Evolutionary conservation across 1,140 invertebrate species (phyloP).

Genomic region (Drosophila virilis): DNA sequence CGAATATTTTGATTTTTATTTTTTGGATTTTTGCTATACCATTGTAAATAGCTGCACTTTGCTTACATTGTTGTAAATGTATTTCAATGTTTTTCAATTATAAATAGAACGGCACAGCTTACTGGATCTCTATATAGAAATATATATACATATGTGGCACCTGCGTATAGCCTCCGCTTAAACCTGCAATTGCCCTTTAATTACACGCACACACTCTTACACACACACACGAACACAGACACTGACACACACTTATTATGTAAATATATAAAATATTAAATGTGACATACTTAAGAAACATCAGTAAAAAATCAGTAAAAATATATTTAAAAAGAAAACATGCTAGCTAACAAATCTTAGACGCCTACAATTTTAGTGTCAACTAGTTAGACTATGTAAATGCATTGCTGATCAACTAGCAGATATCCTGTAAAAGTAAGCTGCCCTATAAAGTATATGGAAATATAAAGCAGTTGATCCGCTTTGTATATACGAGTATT

Average conservation of each 20-base stretch:
- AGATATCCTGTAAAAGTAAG: constrained; percentile 1
- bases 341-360: constrained; percentile 56
- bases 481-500: constrained; percentile 20
- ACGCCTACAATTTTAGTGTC: constrained; percentile 56
- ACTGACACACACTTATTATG: constrained; percentile 43
- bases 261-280: constrained; percentile 54
- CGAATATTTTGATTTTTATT: constrained; percentile 6
- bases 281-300: constrained; percentile 42
- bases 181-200: constrained; percentile 35
- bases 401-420: constrained; percentile 46
- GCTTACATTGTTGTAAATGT: constrained; percentile 28
- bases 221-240: constrained; percentile 34
- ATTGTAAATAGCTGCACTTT: constrained; percentile 60
- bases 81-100: constrained; percentile 27
- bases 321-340: constrained; percentile 20
- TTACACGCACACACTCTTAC: constrained; percentile 23
- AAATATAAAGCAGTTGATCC: neutral
- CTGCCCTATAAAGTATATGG: neutral
- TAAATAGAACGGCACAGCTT: constrained; percentile 53
- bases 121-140: constrained; percentile 22
- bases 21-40: constrained; percentile 8
- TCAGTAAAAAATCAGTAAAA: constrained; percentile 78
- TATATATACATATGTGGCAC: constrained; percentile 44
- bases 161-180: constrained; percentile 52
- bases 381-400: constrained; percentile 32